Evolutionary conservation across 2,888 invertebrate species (phyloP).

Genomic region (Hydropsyche betteni): DNA sequence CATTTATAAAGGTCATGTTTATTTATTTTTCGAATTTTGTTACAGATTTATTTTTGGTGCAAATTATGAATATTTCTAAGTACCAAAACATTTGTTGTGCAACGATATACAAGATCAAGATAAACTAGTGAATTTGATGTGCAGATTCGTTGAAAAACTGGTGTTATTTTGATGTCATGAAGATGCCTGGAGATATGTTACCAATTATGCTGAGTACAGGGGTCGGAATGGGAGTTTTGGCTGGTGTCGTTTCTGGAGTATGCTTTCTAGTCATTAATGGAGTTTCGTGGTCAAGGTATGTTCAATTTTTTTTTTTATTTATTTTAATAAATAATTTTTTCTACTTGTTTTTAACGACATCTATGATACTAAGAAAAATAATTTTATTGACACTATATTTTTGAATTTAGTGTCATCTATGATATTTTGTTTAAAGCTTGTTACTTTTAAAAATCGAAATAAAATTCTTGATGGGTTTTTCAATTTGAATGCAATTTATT

Average conservation of each 20-base stretch:
- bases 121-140: background rate
- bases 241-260: conserved; percentile 75
- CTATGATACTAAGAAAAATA: background rate
- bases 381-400: background rate
- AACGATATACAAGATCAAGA: no score
- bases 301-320: conserved; percentile 23
- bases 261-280: conserved; percentile 71
- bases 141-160: background rate
- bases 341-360: conserved; percentile 6
- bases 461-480: no score
- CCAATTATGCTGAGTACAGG: conserved; percentile 67
- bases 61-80: no score
- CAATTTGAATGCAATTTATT: no score
- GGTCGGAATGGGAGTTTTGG: conserved; percentile 71
- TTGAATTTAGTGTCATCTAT: conserved; percentile 33
- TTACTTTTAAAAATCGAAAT: no score
- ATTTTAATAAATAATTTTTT: background rate
- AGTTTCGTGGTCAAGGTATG: conserved; percentile 65
- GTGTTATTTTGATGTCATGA: conserved; percentile 40
- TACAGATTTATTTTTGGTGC: no score
- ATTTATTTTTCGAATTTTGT: no score
- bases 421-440: background rate
- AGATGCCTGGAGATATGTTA: conserved; percentile 67
- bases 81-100: no score
- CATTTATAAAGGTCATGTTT: no score